phyloP scores from a whole-genome alignment of 2,113 vertebrate species.

The Tapirus terrestris region DNA sequence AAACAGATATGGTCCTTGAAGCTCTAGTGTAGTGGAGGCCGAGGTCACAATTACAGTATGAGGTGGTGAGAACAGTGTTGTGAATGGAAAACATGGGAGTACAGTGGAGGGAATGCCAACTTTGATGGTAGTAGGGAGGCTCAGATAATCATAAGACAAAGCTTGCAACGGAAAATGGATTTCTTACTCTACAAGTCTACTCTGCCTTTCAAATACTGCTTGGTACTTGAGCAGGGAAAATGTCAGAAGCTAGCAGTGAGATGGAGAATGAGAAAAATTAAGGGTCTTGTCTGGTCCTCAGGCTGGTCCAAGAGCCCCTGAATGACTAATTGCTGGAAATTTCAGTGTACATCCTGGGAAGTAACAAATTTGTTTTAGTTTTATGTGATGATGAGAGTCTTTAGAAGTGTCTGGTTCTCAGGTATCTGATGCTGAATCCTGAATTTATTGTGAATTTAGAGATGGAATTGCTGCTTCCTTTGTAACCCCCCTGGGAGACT shows the following conservation, averaged over 20 bases:
- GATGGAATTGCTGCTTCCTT: background rate
- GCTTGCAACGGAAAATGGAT: background rate
- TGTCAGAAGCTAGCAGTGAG: background rate
- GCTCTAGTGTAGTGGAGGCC: background rate
- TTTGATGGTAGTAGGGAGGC: too few relatives aligned
- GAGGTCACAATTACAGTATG: background rate
- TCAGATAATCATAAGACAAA: background rate
- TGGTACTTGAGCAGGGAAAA: background rate
- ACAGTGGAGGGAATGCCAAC: background rate
- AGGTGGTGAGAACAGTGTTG: fast-evolving
- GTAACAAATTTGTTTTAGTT: background rate
- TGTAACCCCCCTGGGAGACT: background rate
- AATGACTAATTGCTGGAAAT: background rate
- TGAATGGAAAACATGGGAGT: fast-evolving
- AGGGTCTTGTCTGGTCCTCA: background rate
- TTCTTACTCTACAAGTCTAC: background rate
- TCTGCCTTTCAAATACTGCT: background rate
- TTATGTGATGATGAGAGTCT: background rate
- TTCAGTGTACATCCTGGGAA: background rate
- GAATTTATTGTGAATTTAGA: background rate
- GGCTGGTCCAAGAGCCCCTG: background rate
- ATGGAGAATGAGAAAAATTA: background rate
- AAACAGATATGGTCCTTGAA: background rate
- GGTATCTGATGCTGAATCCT: background rate
- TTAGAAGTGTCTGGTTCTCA: background rate